These are phyloP conservation scores for Gymnopithys bicolor DNA, from an alignment of 2,797 vertebrate genomes.

Conservation along the genomic window DNA sequence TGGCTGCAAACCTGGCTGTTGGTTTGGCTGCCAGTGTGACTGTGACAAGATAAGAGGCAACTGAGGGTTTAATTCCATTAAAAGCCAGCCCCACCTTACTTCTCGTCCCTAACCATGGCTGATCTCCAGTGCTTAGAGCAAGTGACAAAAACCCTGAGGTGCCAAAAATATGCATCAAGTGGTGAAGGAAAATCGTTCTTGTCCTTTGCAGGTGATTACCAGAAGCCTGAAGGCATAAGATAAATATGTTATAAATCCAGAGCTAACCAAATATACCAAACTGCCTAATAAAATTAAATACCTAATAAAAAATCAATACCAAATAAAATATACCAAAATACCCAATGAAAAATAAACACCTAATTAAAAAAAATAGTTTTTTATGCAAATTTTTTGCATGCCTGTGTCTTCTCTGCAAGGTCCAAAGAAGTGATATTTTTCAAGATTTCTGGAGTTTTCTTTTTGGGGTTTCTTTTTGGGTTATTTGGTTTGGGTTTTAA, in stretches of 20 bases:
- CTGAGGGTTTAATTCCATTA: conserved; percentile 58
- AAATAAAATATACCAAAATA: not conserved
- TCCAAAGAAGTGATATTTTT: not conserved
- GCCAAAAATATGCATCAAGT: conserved; percentile 48
- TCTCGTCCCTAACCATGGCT: conserved; percentile 17
- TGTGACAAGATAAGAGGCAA: conserved; percentile 49
- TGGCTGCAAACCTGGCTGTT: conserved; percentile 24
- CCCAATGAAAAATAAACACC: not conserved
- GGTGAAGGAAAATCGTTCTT: conserved; percentile 8
- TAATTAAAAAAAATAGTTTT: not conserved
- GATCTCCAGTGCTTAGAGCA: conserved; percentile 30
- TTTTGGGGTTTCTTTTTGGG: not conserved
- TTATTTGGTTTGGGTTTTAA: not conserved
- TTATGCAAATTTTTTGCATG: not conserved
- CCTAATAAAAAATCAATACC: not conserved
- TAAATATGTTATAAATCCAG: not conserved
- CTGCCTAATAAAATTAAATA: not conserved
- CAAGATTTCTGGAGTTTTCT: not conserved
- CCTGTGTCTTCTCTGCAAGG: not conserved
- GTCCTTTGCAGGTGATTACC: not conserved
- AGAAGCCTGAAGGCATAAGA: not conserved
- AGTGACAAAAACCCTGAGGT: conserved; percentile 13
- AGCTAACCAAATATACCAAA: not conserved
- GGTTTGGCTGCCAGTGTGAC: conserved; percentile 10
- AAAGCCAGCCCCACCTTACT: conserved; percentile 28